Base-by-base conservation (phyloP, 1,140 invertebrate genomes). In the Plutomurus gul region DNA sequence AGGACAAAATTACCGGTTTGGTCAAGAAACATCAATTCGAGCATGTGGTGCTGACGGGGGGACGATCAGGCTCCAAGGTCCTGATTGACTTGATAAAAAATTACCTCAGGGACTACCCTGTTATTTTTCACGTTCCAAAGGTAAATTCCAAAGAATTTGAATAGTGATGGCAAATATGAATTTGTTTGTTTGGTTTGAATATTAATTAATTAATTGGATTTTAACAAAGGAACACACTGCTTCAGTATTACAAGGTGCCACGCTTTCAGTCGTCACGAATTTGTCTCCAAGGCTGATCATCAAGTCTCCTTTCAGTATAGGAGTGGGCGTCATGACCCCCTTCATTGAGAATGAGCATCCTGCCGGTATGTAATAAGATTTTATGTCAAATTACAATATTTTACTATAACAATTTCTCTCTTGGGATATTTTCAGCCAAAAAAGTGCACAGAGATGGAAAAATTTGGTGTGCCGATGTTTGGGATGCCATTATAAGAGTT, bases 241-340 rank as follows among this genome's bases (percentile, higher is more conserved):
- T 60, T 51, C 71, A 40, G 77, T 81, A 37, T 40, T 81, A 33
- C 80, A 81, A 79, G 80, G 80, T 46, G 65, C 77, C 27, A 78
- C 80, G 30, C 46, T 81, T 36, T 81, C 80, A n/a, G n/a, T n/a
- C 5, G 65, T 82, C 36, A 60, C 77, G 49, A 82, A 77, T 65
- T 36, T 82, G n/a, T 25, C 56, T 39, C 78, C 81, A 16, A 78
- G 75, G 65, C 51, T 82, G 30, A 27, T 82, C 33, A 75, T 84
- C 10, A 82, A 78, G 27, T 84, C 81, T 18, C 78, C 78, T 27
- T 84, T 81, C 37, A 82, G 81, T 20, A 82, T 84, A 65, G 83
- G 83, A 20, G 81, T 84, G 8, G 83, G 83, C 20, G 83, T 84
- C 5, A 82, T 84, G 81, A 84, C 81, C 20, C 81, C 81, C 7